Base-by-base conservation (phyloP, 2,888 invertebrate species). In the Hydrotaea diabolus region DNA sequence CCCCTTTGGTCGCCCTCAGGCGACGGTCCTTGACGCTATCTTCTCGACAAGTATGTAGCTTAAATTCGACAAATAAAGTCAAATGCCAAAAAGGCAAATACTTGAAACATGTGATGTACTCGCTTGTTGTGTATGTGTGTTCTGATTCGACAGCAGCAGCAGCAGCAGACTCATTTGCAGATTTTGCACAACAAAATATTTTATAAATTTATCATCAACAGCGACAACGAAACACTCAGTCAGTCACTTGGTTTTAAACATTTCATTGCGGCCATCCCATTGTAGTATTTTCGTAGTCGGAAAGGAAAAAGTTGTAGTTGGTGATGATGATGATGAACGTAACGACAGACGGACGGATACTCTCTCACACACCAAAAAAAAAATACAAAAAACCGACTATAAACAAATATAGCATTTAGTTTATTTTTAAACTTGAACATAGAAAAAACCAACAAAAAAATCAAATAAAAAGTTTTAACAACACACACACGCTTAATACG, bases 41-140 rank as follows among this genome's bases (percentile, higher is more conserved):
- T n/a, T n/a, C n/a, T n/a, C n/a, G n/a, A n/a, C n/a, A n/a, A n/a
- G 7, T 23, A 21, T 23, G 1, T 23, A 26, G 26, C 59, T 59
- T 23, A 9, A 59, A 23, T 59, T 59, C 59, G 59, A 46, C 36
- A 55, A 73, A 59, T 15, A 73, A 73, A 73, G 84, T 79, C 78
- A 82, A 85, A 82, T 85, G 85, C 85, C 85, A 85, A 79, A 75
- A 83, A 77, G 77, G 78, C 66, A 76, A 81, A 62, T 74, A 73
- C 46, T 74, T 83, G 43, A 66, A 85, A 82, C 85, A 85, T 85
- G 85, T 85, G 85, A 81, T 85, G 69, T 69, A 55, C 31, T n/a
- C n/a, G n/a, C n/a, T n/a, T 21, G 19, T 21, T 55, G 55, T 7
- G 17, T n/a, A 7, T 49, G 49, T 49, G n/a, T 49, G 49, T n/a